Conservation (phyloP, 2,888 invertebrate species). For the Idaea biselata region DNA sequence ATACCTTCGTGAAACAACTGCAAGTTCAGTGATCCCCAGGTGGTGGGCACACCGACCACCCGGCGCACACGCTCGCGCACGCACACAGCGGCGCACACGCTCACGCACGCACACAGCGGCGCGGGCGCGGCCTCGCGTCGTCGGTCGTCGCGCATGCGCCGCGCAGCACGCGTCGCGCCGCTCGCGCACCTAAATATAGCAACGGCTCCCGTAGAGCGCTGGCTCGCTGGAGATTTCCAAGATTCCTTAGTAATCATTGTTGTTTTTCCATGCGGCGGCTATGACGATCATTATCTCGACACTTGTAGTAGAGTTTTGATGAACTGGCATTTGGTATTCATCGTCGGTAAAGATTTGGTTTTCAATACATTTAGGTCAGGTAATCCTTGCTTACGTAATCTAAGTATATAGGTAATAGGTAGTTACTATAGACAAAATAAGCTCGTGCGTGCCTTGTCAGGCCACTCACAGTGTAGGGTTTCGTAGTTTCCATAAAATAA, state of each 20-base stretch:
- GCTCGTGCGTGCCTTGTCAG: no score
- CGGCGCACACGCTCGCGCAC: slow-evolving; percentile 42
- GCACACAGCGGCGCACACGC: slow-evolving; percentile 37
- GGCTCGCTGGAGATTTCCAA: slow-evolving; percentile 68
- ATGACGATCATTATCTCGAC: background rate
- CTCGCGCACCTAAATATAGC: slow-evolving; percentile 72
- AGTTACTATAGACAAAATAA: no score
- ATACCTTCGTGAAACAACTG: background rate
- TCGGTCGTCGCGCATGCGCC: slow-evolving; percentile 42
- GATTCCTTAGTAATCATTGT: slow-evolving; percentile 55
- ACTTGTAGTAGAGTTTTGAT: background rate
- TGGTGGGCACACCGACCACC: slow-evolving; percentile 32
- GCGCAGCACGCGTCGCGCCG: slow-evolving; percentile 65
- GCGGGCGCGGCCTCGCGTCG: slow-evolving; percentile 1
- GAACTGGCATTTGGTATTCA: background rate
- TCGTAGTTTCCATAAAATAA: no score
- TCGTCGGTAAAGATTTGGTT: no score
- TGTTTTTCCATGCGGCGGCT: background rate
- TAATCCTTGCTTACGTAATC: no score
- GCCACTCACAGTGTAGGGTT: no score
- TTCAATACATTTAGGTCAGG: no score
- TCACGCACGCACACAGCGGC: slow-evolving; percentile 40
- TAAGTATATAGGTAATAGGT: no score
- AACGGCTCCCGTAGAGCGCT: slow-evolving; percentile 64
- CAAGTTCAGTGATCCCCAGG: slow-evolving; percentile 36